phyloP scores from a whole-genome alignment of 2,797 vertebrate genomes.

The Agapornis canus region DNA sequence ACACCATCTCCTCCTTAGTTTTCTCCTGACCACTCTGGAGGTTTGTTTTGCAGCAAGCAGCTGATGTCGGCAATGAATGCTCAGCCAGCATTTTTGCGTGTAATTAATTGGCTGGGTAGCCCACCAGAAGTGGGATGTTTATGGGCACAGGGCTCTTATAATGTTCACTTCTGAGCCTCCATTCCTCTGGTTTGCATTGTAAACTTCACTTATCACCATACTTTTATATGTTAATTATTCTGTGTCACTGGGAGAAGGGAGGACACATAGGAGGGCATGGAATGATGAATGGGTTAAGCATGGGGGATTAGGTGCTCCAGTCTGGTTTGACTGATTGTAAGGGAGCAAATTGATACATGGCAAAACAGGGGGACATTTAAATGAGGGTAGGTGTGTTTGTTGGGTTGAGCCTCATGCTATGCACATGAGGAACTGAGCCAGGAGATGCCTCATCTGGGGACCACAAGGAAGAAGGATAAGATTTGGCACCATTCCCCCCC shows the following conservation, averaged over 20 bases:
- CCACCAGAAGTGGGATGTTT: slow-evolving; percentile 73
- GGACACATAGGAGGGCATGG: neutral
- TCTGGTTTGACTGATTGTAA: neutral
- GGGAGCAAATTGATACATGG: neutral
- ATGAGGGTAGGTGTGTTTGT: neutral
- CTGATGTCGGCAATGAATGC: slow-evolving; percentile 49
- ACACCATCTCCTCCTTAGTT: neutral
- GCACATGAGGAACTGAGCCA: neutral
- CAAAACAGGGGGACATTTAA: neutral
- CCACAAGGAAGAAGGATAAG: neutral
- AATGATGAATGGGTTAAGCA: neutral
- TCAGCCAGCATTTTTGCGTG: slow-evolving; percentile 54
- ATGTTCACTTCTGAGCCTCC: slow-evolving; percentile 68
- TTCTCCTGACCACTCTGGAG: slow-evolving; percentile 21
- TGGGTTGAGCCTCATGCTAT: neutral
- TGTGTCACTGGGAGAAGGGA: neutral
- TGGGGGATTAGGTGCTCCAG: neutral
- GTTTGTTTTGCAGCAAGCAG: slow-evolving; percentile 53
- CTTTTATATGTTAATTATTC: slow-evolving; percentile 72
- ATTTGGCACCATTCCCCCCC: neutral
- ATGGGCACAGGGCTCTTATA: slow-evolving; percentile 73
- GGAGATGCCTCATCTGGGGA: neutral
- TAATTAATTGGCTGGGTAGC: slow-evolving; percentile 64
- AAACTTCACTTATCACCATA: slow-evolving; percentile 68
- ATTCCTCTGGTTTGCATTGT: slow-evolving; percentile 59